phyloP scores from a whole-genome alignment of 1,140 invertebrate genomes.

The Aphidius gifuensis region DNA sequence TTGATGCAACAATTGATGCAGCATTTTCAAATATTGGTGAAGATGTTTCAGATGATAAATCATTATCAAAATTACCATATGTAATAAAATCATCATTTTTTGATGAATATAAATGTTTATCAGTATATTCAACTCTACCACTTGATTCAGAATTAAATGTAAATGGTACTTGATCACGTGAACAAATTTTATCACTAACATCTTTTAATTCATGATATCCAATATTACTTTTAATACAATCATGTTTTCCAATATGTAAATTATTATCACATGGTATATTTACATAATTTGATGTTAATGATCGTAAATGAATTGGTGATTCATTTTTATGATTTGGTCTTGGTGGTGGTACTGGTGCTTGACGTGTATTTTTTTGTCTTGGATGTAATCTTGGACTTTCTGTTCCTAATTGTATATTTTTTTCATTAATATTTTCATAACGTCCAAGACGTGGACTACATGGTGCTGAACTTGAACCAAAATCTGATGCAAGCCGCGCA shows the following conservation, averaged over 20 bases:
- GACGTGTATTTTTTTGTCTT: conserved; percentile 53
- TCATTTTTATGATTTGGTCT: conserved; percentile 40
- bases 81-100: conserved; percentile 10
- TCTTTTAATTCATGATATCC: conserved; percentile 44
- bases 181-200: conserved; percentile 36
- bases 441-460: conserved; percentile 46
- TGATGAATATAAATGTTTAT: conserved; percentile 30
- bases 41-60: conserved; percentile 24
- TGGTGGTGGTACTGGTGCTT: conserved; percentile 58
- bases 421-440: conserved; percentile 28
- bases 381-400: conserved; percentile 69
- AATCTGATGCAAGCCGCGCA: conserved; percentile 60
- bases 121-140: conserved; percentile 50
- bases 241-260: conserved; percentile 38
- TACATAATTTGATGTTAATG: conserved; percentile 47
- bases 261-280: conserved; percentile 52
- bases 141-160: conserved; percentile 49
- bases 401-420: conserved; percentile 20
- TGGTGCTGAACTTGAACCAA: conserved; percentile 56
- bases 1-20: conserved; percentile 12
- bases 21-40: conserved; percentile 19
- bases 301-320: conserved; percentile 41
- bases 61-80: conserved; percentile 26
- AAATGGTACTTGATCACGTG: conserved; percentile 24
- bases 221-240: conserved; percentile 38